These are phyloP conservation scores for Theonella swinhoei DNA, from an alignment of 37 sponge, comb jelly and placozoan genomes.

Conservation along the genomic window DNA sequence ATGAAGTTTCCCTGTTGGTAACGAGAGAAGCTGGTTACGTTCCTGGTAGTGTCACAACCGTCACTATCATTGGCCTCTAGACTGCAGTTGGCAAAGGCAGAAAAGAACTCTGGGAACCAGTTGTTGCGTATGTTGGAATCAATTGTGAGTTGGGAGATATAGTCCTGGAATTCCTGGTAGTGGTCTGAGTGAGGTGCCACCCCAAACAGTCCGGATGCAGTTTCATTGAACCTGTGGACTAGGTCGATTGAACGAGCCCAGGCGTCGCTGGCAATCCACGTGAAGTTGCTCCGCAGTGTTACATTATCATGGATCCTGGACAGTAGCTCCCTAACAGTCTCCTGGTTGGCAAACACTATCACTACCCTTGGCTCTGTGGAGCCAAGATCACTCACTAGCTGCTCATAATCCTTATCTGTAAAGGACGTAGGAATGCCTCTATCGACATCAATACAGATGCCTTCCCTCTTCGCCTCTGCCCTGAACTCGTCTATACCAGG, in stretches of 20 bases:
- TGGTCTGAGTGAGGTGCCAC: conserved; percentile 35
- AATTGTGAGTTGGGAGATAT: conserved; percentile 43
- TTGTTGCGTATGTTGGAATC: conserved; percentile 53
- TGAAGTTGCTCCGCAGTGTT: conserved; percentile 10
- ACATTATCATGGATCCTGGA: background rate
- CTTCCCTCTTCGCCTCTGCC: background rate
- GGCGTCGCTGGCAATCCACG: conserved; percentile 80
- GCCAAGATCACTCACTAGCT: background rate
- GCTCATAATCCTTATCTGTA: background rate
- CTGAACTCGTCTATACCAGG: conserved; percentile 43
- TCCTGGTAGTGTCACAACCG: background rate
- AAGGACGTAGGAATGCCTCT: conserved; percentile 2
- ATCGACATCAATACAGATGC: conserved; percentile 44
- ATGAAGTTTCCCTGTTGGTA: conserved; percentile 46
- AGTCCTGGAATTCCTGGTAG: conserved; percentile 28
- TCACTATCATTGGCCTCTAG: background rate
- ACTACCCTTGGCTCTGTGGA: conserved; percentile 39
- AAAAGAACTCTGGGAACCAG: conserved; percentile 55
- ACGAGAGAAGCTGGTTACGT: background rate
- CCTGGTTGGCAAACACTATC: conserved; percentile 26
- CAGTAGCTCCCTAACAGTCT: background rate
- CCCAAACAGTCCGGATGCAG: conserved; percentile 66
- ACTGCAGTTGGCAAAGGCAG: conserved; percentile 8
- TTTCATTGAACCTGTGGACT: conserved; percentile 11
- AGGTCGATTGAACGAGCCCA: conserved; percentile 64